Conservation (phyloP, 2,888 invertebrate genomes). For the Leptopilina myrica region DNA sequence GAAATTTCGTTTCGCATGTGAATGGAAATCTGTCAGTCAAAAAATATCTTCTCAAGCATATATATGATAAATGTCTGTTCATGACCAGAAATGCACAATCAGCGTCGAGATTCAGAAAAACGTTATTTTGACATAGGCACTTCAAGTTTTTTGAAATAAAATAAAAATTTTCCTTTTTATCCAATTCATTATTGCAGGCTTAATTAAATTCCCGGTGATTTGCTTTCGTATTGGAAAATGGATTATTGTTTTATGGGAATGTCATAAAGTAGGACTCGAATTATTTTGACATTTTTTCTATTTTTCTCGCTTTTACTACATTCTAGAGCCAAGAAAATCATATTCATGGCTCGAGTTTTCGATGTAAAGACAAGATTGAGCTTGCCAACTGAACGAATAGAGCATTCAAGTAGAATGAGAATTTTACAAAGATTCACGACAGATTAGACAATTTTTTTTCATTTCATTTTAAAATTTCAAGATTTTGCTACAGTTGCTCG, state of each 20-base stretch:
- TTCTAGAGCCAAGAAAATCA: slow-evolving; percentile 45
- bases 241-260: background rate
- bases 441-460: slow-evolving; percentile 49
- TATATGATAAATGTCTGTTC: slow-evolving; percentile 44
- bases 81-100: slow-evolving; percentile 45
- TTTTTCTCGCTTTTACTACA: slow-evolving; percentile 30
- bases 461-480: slow-evolving; percentile 37
- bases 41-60: slow-evolving; percentile 50
- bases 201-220: too few relatives aligned
- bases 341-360: slow-evolving; percentile 51
- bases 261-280: background rate
- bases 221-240: background rate
- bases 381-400: slow-evolving; percentile 56
- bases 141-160: background rate
- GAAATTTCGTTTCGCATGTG: slow-evolving; percentile 7
- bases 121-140: background rate
- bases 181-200: too few relatives aligned
- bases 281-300: slow-evolving; percentile 30
- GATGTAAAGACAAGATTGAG: slow-evolving; percentile 49
- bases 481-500: too few relatives aligned
- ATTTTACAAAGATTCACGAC: slow-evolving; percentile 54
- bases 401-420: slow-evolving; percentile 55
- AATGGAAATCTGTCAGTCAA: slow-evolving; percentile 52
- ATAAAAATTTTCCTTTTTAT: background rate
- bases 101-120: background rate